Base-by-base conservation (phyloP, 2,888 invertebrate genomes). In the Homarus gammarus region DNA sequence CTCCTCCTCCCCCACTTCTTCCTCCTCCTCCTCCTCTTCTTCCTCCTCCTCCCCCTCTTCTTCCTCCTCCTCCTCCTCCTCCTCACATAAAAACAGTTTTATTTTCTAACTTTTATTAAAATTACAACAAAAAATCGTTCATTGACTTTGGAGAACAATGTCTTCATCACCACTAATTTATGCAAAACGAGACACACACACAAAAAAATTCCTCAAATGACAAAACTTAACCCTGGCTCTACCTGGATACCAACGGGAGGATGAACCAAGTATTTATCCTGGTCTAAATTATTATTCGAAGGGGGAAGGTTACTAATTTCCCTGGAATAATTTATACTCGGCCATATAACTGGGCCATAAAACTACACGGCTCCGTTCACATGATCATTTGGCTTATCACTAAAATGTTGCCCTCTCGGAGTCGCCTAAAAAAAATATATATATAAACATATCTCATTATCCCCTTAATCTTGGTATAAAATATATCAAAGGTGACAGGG, bases 301-400 rank as follows among this genome's bases (percentile, higher is more conserved):
- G 75, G 75, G n/a, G 49, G 44, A 64, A 75, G 75, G 75, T 31
- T 22, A 75, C 40, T 75, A 75, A 75, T 75, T 75, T 49, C 31
- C 22, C 33, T 44, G 8, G 75, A 31, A 75, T 75, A 75, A 44
- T 44, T 75, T 75, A 75, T 75, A 75, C 75, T n/a, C 27, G 6
- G 75, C 44, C n/a, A 75, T 75, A 75, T n/a, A 75, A 75, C 44
- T 44, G 27, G 73, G 75, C 75, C 22, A 75, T 75, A 75, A 75
- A 75, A 44, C 44, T 27, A 44, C 75, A 15, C n/a, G 2, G 40
- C 15, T 12, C 49, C 75, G 44, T 75, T 44, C 75, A n/a, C 40
- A 40, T 18, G 18, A 38, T 18, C 73, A 10, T 38, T 8, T 8
- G 73, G n/a, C 3, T 12, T 56, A 64, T 27, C 64, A 27, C 27